These are phyloP conservation scores for Pomatostomus ruficeps DNA, from an alignment of 2,113 vertebrate genomes.

Conservation along the genomic window DNA sequence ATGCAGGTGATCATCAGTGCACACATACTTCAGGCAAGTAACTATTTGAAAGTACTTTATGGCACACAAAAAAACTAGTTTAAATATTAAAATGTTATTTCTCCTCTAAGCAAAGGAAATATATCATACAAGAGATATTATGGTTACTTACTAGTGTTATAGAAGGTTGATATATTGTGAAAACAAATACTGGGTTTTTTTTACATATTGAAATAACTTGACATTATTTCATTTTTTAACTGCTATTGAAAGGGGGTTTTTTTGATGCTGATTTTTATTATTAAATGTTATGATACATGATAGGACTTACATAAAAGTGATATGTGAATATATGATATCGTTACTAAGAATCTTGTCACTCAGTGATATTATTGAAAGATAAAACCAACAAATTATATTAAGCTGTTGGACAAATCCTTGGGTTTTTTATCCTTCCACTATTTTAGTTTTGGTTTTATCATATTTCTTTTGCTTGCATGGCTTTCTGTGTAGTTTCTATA, in stretches of 20 bases:
- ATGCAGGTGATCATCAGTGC: neutral
- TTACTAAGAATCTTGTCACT: neutral
- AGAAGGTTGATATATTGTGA: neutral
- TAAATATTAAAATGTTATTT: neutral
- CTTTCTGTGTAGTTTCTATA: constrained; percentile 77
- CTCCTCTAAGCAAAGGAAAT: neutral
- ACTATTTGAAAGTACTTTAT: neutral
- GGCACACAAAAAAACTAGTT: neutral
- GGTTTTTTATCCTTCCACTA: neutral
- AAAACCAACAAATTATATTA: constrained; percentile 38
- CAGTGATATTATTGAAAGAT: constrained; percentile 14
- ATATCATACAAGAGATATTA: neutral
- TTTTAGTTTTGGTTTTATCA: constrained; percentile 51
- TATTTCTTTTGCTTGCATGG: constrained; percentile 56
- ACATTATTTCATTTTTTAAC: constrained; percentile 7
- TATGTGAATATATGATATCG: neutral
- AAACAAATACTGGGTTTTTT: neutral
- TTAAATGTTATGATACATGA: neutral
- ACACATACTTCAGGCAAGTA: neutral
- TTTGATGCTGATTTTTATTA: constrained; percentile 43
- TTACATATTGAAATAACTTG: neutral
- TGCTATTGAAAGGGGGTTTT: neutral
- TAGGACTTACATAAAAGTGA: neutral
- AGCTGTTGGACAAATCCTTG: constrained; percentile 11
- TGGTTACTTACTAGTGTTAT: neutral